Evolutionary conservation across 2,888 invertebrate genomes (phyloP).

Genomic region (Epinotia nisella): DNA sequence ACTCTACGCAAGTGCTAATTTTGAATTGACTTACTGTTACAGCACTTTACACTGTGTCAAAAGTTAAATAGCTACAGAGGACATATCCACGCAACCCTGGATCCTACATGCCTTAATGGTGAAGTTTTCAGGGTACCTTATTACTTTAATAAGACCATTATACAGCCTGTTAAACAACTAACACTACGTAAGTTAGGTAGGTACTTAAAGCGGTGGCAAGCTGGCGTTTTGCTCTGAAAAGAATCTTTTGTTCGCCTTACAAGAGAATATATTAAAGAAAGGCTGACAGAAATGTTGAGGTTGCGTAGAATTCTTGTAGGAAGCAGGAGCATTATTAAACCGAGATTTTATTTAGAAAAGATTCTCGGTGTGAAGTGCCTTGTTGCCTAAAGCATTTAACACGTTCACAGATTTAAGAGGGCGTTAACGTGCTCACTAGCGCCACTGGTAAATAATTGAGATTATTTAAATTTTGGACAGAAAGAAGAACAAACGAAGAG

Average conservation of each 20-base stretch:
- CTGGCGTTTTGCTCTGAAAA: background rate
- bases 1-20: no score
- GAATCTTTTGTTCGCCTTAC: background rate
- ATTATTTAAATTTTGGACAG: no score
- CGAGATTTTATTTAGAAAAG: background rate
- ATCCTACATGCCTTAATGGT: constrained; percentile 40
- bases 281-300: background rate
- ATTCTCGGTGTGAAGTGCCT: no score
- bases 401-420: no score
- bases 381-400: no score
- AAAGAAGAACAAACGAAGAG: no score
- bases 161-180: constrained; percentile 9
- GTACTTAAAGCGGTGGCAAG: background rate
- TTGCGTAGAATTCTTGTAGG: background rate
- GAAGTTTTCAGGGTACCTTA: constrained; percentile 36
- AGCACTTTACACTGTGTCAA: background rate
- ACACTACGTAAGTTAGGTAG: constrained; percentile 6
- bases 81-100: constrained; percentile 29
- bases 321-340: background rate
- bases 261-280: background rate
- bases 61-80: constrained; percentile 36
- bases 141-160: constrained; percentile 27
- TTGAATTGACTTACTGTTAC: constrained; percentile 8
- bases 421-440: no score
- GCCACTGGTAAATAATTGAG: no score